Base-by-base conservation (phyloP, 1,140 invertebrate species). In the Pseudoatta argentina region DNA sequence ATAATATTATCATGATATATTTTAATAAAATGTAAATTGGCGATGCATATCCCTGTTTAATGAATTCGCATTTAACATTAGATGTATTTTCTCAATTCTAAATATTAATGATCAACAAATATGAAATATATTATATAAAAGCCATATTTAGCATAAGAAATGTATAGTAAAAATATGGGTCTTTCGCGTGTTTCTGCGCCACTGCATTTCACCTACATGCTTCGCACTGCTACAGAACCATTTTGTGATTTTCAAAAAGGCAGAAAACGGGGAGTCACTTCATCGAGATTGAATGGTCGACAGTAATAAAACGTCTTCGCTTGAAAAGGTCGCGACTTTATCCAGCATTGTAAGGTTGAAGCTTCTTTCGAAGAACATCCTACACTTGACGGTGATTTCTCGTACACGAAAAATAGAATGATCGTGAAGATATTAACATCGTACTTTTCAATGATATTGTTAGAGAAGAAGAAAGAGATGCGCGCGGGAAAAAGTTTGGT, bases 251-350 rank as follows among this genome's bases (percentile, higher is more conserved):
- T 44, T 78, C 53, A 63, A 75, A 87, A 87, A 57, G 61, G 69
- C 67, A 63, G 53, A 71, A 76, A 88, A 71, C 39, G 69, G 63
- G 27, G 27, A 63, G 30, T 44, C 61, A 73, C 67, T 89, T 77
- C 87, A 73, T 87, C 51, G 87, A 27, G 12, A 78, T 24, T 89
- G 88, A 89, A 89, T 89, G 85, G 77, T 18, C 85, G 71, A 69
- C 87, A 78, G 87, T 82, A 55, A 75, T 82, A 77, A 89, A 77
- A 88, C 76, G 75, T 86, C 69, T 76, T 64, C 77, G 75, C 44
- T 53, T 89, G 88, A 86, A 88, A 89, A 79, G 82, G 30, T 59
- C 48, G 87, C 61, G 75, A 81, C 67, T 83, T 59, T 73, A 83
- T 83, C 55, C 79, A 18, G 79, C 79, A 83, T 83, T 83, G 67